Conservation (phyloP, 2,888 invertebrate genomes). For the Crematogaster levior region DNA sequence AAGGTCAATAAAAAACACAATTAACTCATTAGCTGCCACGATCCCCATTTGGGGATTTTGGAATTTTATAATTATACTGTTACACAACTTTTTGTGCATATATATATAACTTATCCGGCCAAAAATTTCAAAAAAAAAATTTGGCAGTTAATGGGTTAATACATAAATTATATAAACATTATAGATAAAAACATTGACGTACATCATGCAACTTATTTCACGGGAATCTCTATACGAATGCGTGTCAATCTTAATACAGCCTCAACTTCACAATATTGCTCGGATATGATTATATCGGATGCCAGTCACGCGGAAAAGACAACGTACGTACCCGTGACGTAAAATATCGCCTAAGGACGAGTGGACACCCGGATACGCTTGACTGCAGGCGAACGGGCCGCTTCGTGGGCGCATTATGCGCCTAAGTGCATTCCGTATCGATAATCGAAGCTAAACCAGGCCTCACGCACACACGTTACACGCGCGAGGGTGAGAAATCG, state of each 20-base stretch:
- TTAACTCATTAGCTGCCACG: too few species aligned
- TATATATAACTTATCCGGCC: too few species aligned
- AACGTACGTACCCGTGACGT: neutral
- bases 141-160: too few species aligned
- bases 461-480: constrained; percentile 14
- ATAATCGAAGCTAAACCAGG: constrained; percentile 66
- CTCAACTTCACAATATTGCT: neutral
- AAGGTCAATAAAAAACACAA: too few species aligned
- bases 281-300: neutral
- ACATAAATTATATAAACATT: too few species aligned
- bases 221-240: neutral
- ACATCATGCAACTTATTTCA: neutral
- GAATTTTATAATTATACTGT: too few species aligned
- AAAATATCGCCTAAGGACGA: constrained; percentile 10
- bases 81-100: too few species aligned
- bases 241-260: neutral
- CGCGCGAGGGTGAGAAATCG: constrained; percentile 23
- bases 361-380: constrained; percentile 35
- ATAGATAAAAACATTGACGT: neutral
- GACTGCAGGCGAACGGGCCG: constrained; percentile 15
- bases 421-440: constrained; percentile 64
- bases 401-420: constrained; percentile 55
- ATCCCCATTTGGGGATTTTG: too few species aligned
- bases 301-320: constrained; percentile 20
- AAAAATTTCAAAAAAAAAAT: too few species aligned